phyloP scores from a whole-genome alignment of 2,113 vertebrate species.

The Podiceps cristatus region DNA sequence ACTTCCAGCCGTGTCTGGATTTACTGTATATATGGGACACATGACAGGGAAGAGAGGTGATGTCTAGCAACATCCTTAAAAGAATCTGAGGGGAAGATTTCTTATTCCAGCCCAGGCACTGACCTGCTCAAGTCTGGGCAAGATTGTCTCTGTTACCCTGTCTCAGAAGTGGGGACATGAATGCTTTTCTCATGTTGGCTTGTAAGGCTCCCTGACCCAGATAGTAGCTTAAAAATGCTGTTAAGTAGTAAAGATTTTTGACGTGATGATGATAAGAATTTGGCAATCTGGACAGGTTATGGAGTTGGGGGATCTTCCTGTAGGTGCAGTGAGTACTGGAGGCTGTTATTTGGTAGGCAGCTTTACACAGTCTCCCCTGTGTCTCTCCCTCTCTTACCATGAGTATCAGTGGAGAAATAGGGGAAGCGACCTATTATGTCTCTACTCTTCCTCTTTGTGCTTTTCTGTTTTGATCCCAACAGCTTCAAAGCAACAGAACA shows the following conservation, averaged over 20 bases:
- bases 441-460: background rate
- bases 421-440: background rate
- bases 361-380: background rate
- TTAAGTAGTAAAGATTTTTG: background rate
- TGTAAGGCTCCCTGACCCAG: background rate
- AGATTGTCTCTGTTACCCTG: background rate
- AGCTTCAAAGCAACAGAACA: background rate
- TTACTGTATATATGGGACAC: background rate
- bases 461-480: background rate
- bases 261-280: background rate
- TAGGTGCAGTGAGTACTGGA: background rate
- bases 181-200: background rate
- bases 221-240: background rate
- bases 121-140: background rate
- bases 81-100: background rate
- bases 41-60: background rate
- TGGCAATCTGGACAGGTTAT: background rate
- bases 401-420: background rate
- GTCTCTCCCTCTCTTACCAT: background rate
- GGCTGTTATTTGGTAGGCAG: background rate
- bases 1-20: background rate
- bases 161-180: background rate
- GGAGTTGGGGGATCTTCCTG: background rate
- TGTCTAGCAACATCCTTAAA: background rate
- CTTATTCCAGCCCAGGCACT: background rate